A percentile compares a stretch with the other conserved stretches of the same genome.
These are phyloP conservation scores for Acronicta alni DNA, from an alignment of 2,888 invertebrate genomes.

Conservation along the genomic window DNA sequence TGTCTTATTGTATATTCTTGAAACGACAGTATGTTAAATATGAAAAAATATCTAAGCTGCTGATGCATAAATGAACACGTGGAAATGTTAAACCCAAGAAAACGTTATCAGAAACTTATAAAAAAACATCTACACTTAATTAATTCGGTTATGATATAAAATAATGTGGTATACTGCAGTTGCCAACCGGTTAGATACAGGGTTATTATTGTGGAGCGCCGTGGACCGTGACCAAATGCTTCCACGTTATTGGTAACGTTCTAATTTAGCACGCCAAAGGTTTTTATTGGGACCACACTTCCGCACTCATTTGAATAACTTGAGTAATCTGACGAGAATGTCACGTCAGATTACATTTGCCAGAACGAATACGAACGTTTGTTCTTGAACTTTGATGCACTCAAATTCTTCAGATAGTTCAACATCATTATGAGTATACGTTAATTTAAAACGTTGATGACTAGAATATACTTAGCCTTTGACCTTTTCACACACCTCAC, in stretches of 20 bases:
- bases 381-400: constrained; percentile 39
- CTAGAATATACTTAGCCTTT: constrained; percentile 11
- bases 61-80: too few relatives aligned
- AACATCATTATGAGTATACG: constrained; percentile 21
- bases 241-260: constrained; percentile 41
- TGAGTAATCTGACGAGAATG: constrained; percentile 34
- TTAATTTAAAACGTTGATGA: background rate
- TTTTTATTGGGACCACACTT: constrained; percentile 43
- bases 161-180: constrained; percentile 10
- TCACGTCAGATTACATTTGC: constrained; percentile 33
- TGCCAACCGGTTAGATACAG: constrained; percentile 25
- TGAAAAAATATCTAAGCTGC: too few relatives aligned
- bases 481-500: constrained; percentile 36
- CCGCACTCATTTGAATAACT: constrained; percentile 45
- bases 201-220: constrained; percentile 33
- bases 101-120: too few relatives aligned
- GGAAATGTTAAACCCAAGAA: too few relatives aligned
- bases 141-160: too few relatives aligned
- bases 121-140: too few relatives aligned
- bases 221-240: constrained; percentile 37
- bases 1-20: too few relatives aligned
- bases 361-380: constrained; percentile 4
- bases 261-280: constrained; percentile 48
- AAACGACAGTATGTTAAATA: too few relatives aligned
- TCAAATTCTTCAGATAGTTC: constrained; percentile 31